Percentiles rank a stretch among this genome's conserved stretches.
Conservation (phyloP, 2,888 invertebrate species). For the Dendrolimus houi region DNA sequence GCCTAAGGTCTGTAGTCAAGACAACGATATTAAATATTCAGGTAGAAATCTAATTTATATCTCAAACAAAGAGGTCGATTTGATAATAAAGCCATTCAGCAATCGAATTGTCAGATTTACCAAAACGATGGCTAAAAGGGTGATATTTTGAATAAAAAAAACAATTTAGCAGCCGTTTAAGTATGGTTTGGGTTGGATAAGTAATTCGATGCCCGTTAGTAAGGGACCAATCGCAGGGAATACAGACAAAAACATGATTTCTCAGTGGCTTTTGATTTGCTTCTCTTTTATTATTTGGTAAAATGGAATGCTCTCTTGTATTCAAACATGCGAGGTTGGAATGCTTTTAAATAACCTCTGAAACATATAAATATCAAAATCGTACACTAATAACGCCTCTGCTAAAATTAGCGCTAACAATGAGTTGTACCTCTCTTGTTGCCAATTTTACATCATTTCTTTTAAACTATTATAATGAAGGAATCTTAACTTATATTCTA, state of each 20-base stretch:
- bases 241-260: conserved; percentile 9
- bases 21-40: too few species aligned
- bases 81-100: background rate
- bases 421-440: too few species aligned
- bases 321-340: too few species aligned
- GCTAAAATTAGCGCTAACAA: too few species aligned
- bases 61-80: background rate
- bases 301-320: too few species aligned
- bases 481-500: too few species aligned
- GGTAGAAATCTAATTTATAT: background rate
- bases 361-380: too few species aligned
- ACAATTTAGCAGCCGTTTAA: conserved; percentile 6
- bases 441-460: too few species aligned
- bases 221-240: conserved; percentile 12
- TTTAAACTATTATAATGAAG: too few species aligned
- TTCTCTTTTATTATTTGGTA: background rate
- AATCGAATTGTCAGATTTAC: background rate
- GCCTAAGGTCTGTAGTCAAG: too few species aligned
- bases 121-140: background rate
- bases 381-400: too few species aligned
- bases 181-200: conserved; percentile 6
- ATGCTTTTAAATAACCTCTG: too few species aligned
- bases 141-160: conserved; percentile 3
- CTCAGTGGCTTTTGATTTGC: conserved; percentile 2
- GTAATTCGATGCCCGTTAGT: conserved; percentile 11